These are phyloP conservation scores for Otus sunia DNA, from an alignment of 2,113 vertebrate species.

Conservation along the genomic window DNA sequence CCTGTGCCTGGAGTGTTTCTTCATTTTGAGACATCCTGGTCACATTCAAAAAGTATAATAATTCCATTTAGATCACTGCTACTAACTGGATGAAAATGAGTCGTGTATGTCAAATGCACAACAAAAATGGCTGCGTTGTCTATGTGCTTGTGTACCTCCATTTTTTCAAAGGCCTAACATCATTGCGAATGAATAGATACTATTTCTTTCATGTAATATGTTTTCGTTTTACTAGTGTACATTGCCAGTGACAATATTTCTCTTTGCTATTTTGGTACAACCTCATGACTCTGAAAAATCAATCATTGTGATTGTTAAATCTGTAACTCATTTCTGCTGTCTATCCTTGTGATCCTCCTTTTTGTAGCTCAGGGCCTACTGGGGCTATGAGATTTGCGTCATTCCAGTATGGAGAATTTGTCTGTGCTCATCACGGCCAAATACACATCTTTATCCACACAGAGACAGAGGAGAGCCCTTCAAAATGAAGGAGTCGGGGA, in stretches of 20 bases:
- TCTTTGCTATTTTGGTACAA: neutral
- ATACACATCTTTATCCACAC: neutral
- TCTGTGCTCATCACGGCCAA: neutral
- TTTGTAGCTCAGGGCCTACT: neutral
- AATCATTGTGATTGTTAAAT: neutral
- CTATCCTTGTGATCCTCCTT: neutral
- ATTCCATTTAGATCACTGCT: neutral
- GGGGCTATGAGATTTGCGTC: neutral
- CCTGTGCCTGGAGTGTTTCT: fast-evolving
- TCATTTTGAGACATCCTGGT: neutral
- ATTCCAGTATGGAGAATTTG: neutral
- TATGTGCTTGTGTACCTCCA: fast-evolving
- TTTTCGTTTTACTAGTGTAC: neutral
- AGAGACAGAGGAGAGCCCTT: neutral
- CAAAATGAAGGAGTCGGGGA: neutral
- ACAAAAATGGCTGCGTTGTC: fast-evolving
- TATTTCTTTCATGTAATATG: neutral
- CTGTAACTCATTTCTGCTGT: neutral
- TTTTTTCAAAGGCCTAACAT: neutral
- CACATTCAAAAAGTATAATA: neutral
- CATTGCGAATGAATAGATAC: neutral
- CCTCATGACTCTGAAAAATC: neutral
- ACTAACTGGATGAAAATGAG: neutral
- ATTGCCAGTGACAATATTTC: neutral
- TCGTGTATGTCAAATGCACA: neutral